A percentile compares a stretch with the other conserved stretches of the same genome.
These are phyloP conservation scores for Spodoptera exigua DNA, from an alignment of 2,888 invertebrate species.

Conservation along the genomic window DNA sequence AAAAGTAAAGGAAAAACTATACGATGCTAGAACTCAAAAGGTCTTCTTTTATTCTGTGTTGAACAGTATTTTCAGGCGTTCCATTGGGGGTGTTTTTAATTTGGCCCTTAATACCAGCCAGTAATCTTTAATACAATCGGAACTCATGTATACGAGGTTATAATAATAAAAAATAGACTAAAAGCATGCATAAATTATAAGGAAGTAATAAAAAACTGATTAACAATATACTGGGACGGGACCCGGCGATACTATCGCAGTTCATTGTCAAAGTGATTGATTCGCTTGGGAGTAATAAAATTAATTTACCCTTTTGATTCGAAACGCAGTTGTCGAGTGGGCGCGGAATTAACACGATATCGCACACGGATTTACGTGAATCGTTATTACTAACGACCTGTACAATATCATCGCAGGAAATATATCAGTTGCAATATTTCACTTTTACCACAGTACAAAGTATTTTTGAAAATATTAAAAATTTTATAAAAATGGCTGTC, in stretches of 20 bases:
- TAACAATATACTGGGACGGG: conserved; percentile 52
- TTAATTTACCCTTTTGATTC: conserved; percentile 52
- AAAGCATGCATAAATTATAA: conserved; percentile 41
- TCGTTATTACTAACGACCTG: conserved; percentile 11
- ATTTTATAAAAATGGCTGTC: too few species aligned
- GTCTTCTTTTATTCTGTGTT: too few species aligned
- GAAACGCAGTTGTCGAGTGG: conserved; percentile 37
- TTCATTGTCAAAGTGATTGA: conserved; percentile 68
- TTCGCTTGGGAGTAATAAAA: conserved; percentile 56
- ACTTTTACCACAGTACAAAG: too few species aligned
- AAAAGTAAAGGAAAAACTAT: too few species aligned
- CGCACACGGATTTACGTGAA: conserved; percentile 14
- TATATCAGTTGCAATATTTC: too few species aligned
- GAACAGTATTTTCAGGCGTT: too few species aligned
- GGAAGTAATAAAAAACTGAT: conserved; percentile 55
- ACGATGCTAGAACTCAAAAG: too few species aligned
- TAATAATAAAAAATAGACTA: conserved; percentile 10
- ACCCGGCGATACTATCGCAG: conserved; percentile 51
- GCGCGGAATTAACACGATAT: conserved; percentile 23
- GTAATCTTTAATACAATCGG: too few species aligned
- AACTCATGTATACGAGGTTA: background rate
- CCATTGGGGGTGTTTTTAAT: too few species aligned
- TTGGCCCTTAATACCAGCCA: too few species aligned
- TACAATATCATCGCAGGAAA: too few species aligned
- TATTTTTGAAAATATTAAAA: too few species aligned